These are phyloP conservation scores for Hipposideros larvatus DNA, from an alignment of 2,797 vertebrate genomes.

Conservation along the genomic window DNA sequence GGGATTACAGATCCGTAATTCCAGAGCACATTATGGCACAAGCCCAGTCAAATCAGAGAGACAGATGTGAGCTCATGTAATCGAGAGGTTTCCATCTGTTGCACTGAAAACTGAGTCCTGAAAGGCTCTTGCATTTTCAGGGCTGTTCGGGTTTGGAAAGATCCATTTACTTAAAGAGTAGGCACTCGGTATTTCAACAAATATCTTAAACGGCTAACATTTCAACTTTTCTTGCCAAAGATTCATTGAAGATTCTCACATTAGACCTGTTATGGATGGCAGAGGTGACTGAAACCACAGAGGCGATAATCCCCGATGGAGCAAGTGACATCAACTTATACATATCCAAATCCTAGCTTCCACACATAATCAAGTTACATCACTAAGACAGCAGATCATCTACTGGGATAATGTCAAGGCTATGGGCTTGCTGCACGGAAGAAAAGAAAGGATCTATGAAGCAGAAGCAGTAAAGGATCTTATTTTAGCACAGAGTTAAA, in stretches of 20 bases:
- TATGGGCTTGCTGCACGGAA: background rate
- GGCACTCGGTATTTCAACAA: background rate
- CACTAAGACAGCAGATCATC: background rate
- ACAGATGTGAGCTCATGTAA: slow-evolving; percentile 25
- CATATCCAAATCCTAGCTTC: background rate
- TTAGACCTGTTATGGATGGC: background rate
- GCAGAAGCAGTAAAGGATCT: background rate
- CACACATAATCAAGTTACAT: too few species aligned
- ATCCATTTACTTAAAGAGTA: background rate
- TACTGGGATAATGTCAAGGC: too few species aligned
- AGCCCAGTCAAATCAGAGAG: background rate
- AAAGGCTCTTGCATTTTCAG: background rate
- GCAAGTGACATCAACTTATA: background rate
- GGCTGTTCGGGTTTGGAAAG: background rate
- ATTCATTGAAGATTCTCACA: background rate
- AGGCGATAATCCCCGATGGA: background rate
- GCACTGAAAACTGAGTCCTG: background rate
- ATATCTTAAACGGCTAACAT: background rate
- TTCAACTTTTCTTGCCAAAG: background rate
- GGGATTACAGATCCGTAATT: background rate
- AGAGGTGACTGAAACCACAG: background rate
- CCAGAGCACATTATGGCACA: background rate
- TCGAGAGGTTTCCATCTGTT: slow-evolving; percentile 34
- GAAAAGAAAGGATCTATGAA: background rate
- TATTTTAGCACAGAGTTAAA: background rate